A percentile compares a stretch with the other conserved stretches of the same genome.
Conservation (phyloP, 2,888 invertebrate genomes). For the Notodonta dromedarius region DNA sequence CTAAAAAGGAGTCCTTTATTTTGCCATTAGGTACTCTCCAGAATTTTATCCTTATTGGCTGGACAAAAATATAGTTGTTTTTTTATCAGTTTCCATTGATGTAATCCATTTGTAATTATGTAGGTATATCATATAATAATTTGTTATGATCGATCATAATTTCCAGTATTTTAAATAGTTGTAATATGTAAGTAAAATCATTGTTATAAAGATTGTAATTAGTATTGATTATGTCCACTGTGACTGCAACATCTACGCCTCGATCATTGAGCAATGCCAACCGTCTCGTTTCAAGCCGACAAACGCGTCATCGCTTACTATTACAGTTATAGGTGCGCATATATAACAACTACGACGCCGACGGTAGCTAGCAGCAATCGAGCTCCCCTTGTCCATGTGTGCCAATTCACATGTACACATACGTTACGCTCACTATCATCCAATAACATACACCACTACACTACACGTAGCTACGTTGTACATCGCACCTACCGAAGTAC, state of each 20-base stretch:
- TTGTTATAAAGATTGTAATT: slow-evolving; percentile 36
- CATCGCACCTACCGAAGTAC: slow-evolving; percentile 60
- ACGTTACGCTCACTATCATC: slow-evolving; percentile 61
- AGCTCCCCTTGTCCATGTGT: slow-evolving; percentile 68
- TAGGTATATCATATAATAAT: too few species aligned
- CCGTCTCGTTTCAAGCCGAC: slow-evolving; percentile 82
- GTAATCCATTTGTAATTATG: too few species aligned
- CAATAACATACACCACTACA: slow-evolving; percentile 58
- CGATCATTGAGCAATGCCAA: slow-evolving; percentile 84
- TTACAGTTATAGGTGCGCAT: slow-evolving; percentile 80
- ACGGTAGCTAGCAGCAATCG: slow-evolving; percentile 78
- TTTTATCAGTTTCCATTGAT: too few species aligned
- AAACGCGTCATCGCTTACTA: slow-evolving; percentile 81
- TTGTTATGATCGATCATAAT: too few species aligned
- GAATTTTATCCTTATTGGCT: too few species aligned
- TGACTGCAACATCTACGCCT: slow-evolving; percentile 76
- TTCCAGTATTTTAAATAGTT: too few species aligned
- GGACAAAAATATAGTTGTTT: too few species aligned
- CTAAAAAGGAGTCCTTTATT: too few species aligned
- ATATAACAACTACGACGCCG: slow-evolving; percentile 64
- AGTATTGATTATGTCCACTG: slow-evolving; percentile 64
- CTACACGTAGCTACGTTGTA: slow-evolving; percentile 48
- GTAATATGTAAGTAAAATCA: not conserved
- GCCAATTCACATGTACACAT: slow-evolving; percentile 61
- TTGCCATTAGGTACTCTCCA: too few species aligned